Evolutionary conservation across 2,888 invertebrate genomes (phyloP).

Genomic region (Drosophila bunnanda): DNA sequence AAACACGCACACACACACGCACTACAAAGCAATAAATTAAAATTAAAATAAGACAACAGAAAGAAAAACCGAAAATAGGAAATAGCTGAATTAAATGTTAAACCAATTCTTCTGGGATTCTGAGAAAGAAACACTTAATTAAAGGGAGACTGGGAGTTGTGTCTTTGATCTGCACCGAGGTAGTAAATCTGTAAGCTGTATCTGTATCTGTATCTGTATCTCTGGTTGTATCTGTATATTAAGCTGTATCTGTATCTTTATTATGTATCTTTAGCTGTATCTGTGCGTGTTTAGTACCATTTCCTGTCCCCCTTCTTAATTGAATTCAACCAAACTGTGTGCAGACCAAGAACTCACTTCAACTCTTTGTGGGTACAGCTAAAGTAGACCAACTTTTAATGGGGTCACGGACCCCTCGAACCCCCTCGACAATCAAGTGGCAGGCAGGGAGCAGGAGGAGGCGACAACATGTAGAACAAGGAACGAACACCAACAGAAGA

Average conservation of each 20-base stretch:
- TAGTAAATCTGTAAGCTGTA: background rate
- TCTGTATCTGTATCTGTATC: background rate
- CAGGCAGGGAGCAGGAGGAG: background rate
- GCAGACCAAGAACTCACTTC: constrained; percentile 8
- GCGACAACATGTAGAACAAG: constrained; percentile 35
- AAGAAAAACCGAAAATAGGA: background rate
- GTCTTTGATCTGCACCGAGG: background rate
- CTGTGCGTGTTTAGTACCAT: constrained; percentile 4
- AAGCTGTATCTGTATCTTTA: background rate
- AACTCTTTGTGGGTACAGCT: background rate
- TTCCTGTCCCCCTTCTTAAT: constrained; percentile 2
- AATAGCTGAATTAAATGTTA: constrained; percentile 21
- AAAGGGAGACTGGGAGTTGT: background rate
- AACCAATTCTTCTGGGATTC: constrained; percentile 11
- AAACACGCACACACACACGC: constrained; percentile 36
- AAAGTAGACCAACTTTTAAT: background rate
- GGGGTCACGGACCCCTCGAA: background rate
- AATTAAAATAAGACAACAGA: background rate
- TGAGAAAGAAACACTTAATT: constrained; percentile 10
- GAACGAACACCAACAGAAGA: constrained; percentile 40
- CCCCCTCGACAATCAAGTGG: background rate
- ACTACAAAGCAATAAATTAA: constrained; percentile 20
- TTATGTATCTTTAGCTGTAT: background rate
- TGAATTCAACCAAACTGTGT: background rate
- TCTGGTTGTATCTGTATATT: background rate